phyloP scores from a whole-genome alignment of 2,113 vertebrate species.

The Grammomys surdaster region DNA sequence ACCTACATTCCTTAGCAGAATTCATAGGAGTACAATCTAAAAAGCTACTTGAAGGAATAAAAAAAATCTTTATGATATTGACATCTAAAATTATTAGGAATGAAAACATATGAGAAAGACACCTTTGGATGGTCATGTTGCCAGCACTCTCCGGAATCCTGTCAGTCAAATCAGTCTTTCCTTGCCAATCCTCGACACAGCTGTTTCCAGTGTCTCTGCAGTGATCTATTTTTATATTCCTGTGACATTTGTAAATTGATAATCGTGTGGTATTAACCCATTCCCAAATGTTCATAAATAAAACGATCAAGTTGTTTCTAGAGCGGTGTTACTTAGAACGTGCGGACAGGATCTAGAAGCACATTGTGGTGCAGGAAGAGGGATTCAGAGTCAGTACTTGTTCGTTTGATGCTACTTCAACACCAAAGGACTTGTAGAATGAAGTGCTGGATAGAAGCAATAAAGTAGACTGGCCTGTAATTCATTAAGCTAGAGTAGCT shows the following conservation, averaged over 20 bases:
- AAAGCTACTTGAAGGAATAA: not conserved
- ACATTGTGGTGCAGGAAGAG: not conserved
- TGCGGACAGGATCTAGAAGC: not conserved
- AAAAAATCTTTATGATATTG: conserved; percentile 7
- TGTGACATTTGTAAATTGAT: conserved; percentile 37
- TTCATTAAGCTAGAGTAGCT: not conserved
- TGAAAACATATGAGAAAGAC: not conserved
- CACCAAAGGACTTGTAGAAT: not conserved
- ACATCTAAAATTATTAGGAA: not conserved
- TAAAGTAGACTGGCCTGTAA: not conserved
- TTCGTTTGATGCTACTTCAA: conserved; percentile 17
- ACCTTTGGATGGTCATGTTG: not conserved
- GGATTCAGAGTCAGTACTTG: not conserved
- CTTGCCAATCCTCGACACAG: not conserved
- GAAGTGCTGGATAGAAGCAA: not conserved
- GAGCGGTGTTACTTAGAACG: not conserved
- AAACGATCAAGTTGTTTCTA: conserved; percentile 31
- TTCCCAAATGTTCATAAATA: conserved; percentile 3
- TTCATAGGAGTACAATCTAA: not conserved
- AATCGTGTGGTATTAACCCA: not conserved
- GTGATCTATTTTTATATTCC: conserved; percentile 8
- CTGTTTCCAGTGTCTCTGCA: not conserved
- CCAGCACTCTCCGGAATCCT: not conserved
- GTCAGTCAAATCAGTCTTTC: not conserved
- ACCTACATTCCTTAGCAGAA: not conserved